Percentiles rank a stretch among this genome's conserved stretches.
These are phyloP conservation scores for Parnassius orleans DNA, from an alignment of 2,888 invertebrate genomes.

Conservation along the genomic window DNA sequence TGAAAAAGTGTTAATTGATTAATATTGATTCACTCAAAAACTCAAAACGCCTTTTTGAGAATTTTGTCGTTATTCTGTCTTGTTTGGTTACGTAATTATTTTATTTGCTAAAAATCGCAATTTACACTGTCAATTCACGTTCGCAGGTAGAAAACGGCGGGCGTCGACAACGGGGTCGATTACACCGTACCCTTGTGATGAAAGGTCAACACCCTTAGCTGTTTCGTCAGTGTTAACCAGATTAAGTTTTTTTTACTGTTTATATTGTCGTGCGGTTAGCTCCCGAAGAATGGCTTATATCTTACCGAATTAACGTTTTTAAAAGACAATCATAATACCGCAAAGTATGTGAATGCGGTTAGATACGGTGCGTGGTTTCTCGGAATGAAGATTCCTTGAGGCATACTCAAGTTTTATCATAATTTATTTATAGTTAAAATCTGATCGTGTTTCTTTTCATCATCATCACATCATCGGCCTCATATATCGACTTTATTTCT, in stretches of 20 bases:
- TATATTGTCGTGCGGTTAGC: slow-evolving; percentile 19
- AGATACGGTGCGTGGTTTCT: neutral
- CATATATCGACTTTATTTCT: too few relatives aligned
- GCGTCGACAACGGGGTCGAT: slow-evolving; percentile 29
- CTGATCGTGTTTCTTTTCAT: too few relatives aligned
- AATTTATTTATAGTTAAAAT: too few relatives aligned
- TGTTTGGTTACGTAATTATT: slow-evolving; percentile 5
- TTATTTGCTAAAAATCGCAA: slow-evolving; percentile 6
- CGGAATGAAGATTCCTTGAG: neutral
- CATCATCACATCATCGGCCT: too few relatives aligned
- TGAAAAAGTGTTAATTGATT: too few relatives aligned
- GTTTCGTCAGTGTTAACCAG: slow-evolving; percentile 36
- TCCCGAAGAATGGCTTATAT: slow-evolving; percentile 9
- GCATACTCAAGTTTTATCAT: too few relatives aligned
- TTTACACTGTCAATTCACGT: slow-evolving; percentile 14
- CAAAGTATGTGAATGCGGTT: neutral
- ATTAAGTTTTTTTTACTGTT: slow-evolving; percentile 35
- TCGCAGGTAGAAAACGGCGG: slow-evolving; percentile 46
- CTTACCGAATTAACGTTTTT: slow-evolving; percentile 10
- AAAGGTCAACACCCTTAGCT: slow-evolving; percentile 40
- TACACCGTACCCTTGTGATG: slow-evolving; percentile 32
- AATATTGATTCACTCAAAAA: too few relatives aligned
- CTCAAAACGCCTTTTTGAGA: too few relatives aligned
- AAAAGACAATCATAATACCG: neutral
- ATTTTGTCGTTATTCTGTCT: neutral